Percentiles rank a stretch among this genome's conserved stretches.
These are phyloP conservation scores for Neoseiulus cucumeris DNA, from an alignment of 1,140 invertebrate genomes.

Conservation along the genomic window DNA sequence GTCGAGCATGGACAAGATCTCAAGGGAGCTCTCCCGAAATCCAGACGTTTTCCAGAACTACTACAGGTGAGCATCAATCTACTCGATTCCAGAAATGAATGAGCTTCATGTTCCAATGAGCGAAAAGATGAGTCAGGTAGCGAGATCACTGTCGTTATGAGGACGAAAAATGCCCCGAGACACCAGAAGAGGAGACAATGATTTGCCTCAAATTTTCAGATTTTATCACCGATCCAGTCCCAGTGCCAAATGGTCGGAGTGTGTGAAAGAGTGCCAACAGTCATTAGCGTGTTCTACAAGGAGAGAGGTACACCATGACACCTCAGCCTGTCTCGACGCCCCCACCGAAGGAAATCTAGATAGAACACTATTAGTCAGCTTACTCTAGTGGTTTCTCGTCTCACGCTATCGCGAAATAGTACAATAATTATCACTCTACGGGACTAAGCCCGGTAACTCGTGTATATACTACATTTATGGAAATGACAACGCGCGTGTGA, in stretches of 20 bases:
- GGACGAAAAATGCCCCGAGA: background rate
- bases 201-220: background rate
- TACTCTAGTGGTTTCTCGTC: too few species aligned
- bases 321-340: too few species aligned
- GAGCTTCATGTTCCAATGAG: background rate
- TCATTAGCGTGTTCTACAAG: background rate
- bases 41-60: background rate
- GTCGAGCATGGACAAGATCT: background rate
- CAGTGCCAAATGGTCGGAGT: slow-evolving; percentile 24
- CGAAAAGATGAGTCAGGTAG: background rate
- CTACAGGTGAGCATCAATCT: background rate
- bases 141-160: background rate
- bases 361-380: too few species aligned
- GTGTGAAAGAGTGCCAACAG: background rate
- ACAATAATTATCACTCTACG: too few species aligned
- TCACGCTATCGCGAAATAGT: too few species aligned
- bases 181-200: background rate
- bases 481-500: too few species aligned
- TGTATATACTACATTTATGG: too few species aligned
- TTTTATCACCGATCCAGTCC: slow-evolving; percentile 15
- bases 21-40: background rate
- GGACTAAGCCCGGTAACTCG: too few species aligned
- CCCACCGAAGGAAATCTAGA: too few species aligned
- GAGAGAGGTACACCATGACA: background rate
- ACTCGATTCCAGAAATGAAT: background rate